Percentiles rank a stretch among this genome's conserved stretches.
These are phyloP conservation scores for Phyllostomus discolor DNA, from an alignment of 2,113 vertebrate species.

Conservation along the genomic window DNA sequence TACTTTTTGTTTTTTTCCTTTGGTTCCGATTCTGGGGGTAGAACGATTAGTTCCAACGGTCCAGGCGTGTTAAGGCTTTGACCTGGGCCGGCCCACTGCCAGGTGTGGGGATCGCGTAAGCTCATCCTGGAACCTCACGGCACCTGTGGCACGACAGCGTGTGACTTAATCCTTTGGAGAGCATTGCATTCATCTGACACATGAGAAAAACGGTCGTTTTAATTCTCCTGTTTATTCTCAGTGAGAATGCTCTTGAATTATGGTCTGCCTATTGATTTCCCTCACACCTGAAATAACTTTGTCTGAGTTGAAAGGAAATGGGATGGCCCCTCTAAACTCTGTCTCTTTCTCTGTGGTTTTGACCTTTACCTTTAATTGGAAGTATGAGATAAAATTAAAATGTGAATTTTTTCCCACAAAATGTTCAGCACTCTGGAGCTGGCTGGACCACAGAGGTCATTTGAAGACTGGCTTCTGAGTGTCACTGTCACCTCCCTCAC, in stretches of 20 bases:
- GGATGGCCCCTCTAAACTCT: neutral
- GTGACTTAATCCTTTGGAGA: neutral
- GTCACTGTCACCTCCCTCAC: neutral
- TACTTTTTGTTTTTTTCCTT: neutral
- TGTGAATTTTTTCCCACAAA: neutral
- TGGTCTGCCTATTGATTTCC: fast-evolving
- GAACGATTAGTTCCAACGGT: neutral
- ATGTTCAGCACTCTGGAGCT: no score
- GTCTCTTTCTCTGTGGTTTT: neutral
- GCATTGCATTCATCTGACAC: neutral
- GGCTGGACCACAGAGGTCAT: neutral
- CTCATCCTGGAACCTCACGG: neutral
- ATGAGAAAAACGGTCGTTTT: neutral
- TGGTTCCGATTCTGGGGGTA: neutral
- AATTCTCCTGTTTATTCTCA: neutral
- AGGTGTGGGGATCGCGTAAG: fast-evolving
- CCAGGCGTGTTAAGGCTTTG: fast-evolving
- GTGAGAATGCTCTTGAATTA: neutral
- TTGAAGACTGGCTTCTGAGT: neutral
- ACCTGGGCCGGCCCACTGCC: fast-evolving
- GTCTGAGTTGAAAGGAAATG: neutral
- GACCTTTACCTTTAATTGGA: neutral
- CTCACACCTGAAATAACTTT: neutral
- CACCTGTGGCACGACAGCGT: fast-evolving
- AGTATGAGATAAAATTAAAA: neutral